Evolutionary conservation across 2,888 invertebrate species (phyloP), one percentile per base, ranked within the genome.

Genomic region (Linnaemya tessellans): DNA sequence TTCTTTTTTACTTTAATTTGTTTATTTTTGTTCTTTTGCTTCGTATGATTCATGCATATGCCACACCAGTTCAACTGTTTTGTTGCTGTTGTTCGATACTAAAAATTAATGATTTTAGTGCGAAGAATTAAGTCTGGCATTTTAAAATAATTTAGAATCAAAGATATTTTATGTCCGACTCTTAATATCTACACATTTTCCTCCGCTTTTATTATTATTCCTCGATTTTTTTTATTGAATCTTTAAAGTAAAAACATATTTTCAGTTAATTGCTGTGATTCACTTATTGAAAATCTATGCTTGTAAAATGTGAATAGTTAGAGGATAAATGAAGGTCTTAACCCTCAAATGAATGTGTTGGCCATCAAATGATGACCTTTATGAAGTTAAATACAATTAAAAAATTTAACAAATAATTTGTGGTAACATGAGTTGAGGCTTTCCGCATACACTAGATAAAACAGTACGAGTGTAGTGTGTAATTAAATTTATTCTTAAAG

Each of bases 281-380:
- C 84, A 84, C 62, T 49, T 41, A 56, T 54, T 62, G 74, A 49
- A 84, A 84, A 84, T 84, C 79, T 84, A 80, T 70, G 77, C 43
- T 74, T 84, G 43, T 43, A 64, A 70, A 70, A 41, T 58, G 78
- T 43, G 49, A 58, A 62, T 68, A 46, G 60, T 73, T 74, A 46
- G 84, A 80, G 79, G 84, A 80, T 80, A 80, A 64, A 84, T 84
- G 79, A 68, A 84, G 79, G 84, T 74, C 79, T 84, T 58, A 84
- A 80, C 84, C 84, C 84, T 80, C 84, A 84, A 68, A 58, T 68
- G 43, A 71, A n/a, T 56, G 38, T 9, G 20, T 51, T 84, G 84
- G 43, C 84, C 84, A 58, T 84, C 84, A 81, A 73, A 73, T 64
- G 54, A 9, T 74, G 68, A 81, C 81, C 84, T 84, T 65, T 67